Evolutionary conservation across 2,888 invertebrate species (phyloP).

Genomic region (Mechanitis mazaeus): DNA sequence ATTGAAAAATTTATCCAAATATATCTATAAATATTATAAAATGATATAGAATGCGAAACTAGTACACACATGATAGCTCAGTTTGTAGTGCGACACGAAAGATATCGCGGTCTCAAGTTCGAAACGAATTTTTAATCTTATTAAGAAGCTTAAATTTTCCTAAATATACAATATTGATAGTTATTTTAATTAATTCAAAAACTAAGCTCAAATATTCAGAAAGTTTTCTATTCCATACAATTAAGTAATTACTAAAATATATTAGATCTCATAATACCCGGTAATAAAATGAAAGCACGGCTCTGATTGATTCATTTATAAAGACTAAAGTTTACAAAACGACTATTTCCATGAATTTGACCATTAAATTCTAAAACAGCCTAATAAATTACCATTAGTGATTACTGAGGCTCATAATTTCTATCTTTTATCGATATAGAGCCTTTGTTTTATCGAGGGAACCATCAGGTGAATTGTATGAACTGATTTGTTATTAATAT

Average conservation of each 20-base stretch:
- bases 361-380: constrained; percentile 53
- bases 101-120: too few species aligned
- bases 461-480: constrained; percentile 35
- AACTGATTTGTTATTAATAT: constrained; percentile 26
- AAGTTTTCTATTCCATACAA: constrained; percentile 8
- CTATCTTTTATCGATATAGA: constrained; percentile 39
- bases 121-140: too few species aligned
- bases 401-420: constrained; percentile 57
- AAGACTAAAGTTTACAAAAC: constrained; percentile 64
- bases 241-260: constrained; percentile 56
- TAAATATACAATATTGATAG: too few species aligned
- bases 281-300: constrained; percentile 41
- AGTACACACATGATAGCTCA: too few species aligned
- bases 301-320: constrained; percentile 62
- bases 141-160: too few species aligned
- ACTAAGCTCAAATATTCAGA: too few species aligned
- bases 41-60: too few species aligned
- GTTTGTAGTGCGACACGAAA: too few species aligned
- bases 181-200: too few species aligned
- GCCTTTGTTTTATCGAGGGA: constrained; percentile 52
- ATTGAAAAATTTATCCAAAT: too few species aligned
- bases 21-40: too few species aligned
- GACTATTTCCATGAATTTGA: constrained; percentile 61
- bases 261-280: constrained; percentile 39
- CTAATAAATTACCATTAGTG: constrained; percentile 58